Percentiles rank a stretch among this genome's conserved stretches.
phyloP scores from a whole-genome alignment of 2,888 invertebrate species.

The Epistrophe grossulariae region DNA sequence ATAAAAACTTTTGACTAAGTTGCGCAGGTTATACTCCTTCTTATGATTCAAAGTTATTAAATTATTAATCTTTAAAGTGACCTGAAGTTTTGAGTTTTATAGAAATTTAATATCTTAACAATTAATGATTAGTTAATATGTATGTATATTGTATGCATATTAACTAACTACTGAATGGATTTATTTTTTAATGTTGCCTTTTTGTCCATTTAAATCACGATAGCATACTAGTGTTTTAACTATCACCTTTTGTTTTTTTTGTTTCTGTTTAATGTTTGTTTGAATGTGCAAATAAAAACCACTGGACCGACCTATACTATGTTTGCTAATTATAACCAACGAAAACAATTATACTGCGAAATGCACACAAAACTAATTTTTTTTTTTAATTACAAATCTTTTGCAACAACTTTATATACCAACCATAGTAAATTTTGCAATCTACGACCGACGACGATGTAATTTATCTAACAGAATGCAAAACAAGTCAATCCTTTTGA shows the following conservation, averaged over 20 bases:
- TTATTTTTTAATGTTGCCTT: background rate
- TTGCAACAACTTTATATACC: slow-evolving; percentile 24
- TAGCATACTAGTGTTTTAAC: background rate
- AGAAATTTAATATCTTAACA: slow-evolving; percentile 1
- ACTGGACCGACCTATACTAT: background rate
- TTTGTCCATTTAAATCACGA: background rate
- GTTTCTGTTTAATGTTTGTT: background rate
- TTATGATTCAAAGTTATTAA: too few relatives aligned
- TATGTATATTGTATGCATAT: background rate
- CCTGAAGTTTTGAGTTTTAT: background rate
- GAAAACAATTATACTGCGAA: background rate
- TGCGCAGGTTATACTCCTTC: too few relatives aligned
- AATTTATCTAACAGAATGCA: slow-evolving; percentile 40
- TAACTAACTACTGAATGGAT: background rate
- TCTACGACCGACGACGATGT: background rate
- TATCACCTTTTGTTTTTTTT: background rate
- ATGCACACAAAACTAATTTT: slow-evolving; percentile 19
- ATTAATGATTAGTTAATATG: background rate
- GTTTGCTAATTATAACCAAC: background rate
- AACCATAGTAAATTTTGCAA: slow-evolving; percentile 29
- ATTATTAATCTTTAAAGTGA: too few relatives aligned
- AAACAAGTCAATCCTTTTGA: slow-evolving; percentile 1
- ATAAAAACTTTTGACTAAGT: too few relatives aligned
- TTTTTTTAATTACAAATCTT: slow-evolving; percentile 1
- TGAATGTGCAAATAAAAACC: background rate